Evolutionary conservation across 1,140 invertebrate genomes (phyloP).

Genomic region (Neodiprion virginianus): DNA sequence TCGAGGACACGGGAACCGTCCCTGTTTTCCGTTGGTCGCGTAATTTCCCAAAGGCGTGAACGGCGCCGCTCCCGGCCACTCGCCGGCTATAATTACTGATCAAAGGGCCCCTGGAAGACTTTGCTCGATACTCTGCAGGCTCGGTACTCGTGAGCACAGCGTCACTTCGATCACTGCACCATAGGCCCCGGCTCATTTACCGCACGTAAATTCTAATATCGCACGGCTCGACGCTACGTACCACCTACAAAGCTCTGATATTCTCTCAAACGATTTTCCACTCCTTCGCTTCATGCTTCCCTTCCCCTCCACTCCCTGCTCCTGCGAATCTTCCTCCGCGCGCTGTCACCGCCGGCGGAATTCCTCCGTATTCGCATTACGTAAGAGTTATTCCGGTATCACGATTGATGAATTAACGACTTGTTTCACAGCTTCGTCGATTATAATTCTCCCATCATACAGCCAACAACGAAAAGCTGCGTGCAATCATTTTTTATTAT

Average conservation of each 20-base stretch:
- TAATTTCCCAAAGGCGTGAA: slow-evolving; percentile 11
- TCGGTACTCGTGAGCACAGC: slow-evolving; percentile 19
- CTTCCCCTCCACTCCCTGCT: background rate
- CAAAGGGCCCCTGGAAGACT: slow-evolving; percentile 31
- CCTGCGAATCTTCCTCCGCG: slow-evolving; percentile 18
- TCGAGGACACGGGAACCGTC: background rate
- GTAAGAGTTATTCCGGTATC: too few species aligned
- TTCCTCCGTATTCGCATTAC: too few species aligned
- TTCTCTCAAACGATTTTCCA: slow-evolving; percentile 27
- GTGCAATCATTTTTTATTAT: too few species aligned
- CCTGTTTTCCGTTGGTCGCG: slow-evolving; percentile 6
- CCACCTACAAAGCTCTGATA: background rate
- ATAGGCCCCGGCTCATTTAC: slow-evolving; percentile 5
- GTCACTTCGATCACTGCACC: slow-evolving; percentile 22
- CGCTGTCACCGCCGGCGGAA: too few species aligned
- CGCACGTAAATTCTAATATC: slow-evolving; percentile 8
- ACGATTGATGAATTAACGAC: too few species aligned
- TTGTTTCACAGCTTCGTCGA: too few species aligned
- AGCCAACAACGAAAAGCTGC: too few species aligned
- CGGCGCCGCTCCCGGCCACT: background rate
- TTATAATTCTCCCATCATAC: too few species aligned
- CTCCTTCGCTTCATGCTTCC: background rate
- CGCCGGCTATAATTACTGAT: slow-evolving; percentile 46
- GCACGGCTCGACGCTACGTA: background rate
- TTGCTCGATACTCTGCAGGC: slow-evolving; percentile 22